Evolutionary conservation across 2,888 invertebrate genomes (phyloP).

Genomic region (Hydrotaea cyrtoneurina): DNA sequence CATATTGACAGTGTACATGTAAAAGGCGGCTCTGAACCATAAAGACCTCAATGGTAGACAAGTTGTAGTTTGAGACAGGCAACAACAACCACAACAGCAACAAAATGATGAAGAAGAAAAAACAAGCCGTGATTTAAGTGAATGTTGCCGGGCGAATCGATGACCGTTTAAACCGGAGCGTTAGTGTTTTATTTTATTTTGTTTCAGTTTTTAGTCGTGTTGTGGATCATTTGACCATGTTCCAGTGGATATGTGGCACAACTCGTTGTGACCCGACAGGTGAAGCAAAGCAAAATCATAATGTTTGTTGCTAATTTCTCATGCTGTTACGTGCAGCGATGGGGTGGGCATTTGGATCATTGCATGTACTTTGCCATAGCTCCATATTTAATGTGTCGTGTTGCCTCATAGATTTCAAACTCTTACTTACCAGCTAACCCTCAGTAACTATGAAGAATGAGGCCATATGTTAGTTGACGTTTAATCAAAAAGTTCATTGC

Average conservation of each 20-base stretch:
- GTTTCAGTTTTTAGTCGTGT: not conserved
- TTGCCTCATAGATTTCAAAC: too few relatives aligned
- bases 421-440: too few relatives aligned
- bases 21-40: constrained; percentile 64
- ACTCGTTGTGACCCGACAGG: not conserved
- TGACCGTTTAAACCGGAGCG: constrained; percentile 9
- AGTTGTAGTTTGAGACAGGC: constrained; percentile 37
- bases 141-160: not conserved
- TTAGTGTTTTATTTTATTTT: not conserved
- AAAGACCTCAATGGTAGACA: constrained; percentile 28
- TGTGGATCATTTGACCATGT: not conserved
- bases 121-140: constrained; percentile 43
- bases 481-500: too few relatives aligned
- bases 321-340: not conserved
- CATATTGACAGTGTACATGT: constrained; percentile 55
- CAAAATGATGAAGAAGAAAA: too few relatives aligned
- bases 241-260: not conserved
- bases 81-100: too few relatives aligned
- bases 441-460: too few relatives aligned
- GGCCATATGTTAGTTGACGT: too few relatives aligned
- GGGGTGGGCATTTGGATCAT: too few relatives aligned
- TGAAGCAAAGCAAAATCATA: not conserved
- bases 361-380: too few relatives aligned
- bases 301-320: not conserved
- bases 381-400: too few relatives aligned